A percentile compares a stretch with the other conserved stretches of the same genome.
Conservation (phyloP, 2,888 invertebrate species). For the Psylliodes chrysocephalus region DNA sequence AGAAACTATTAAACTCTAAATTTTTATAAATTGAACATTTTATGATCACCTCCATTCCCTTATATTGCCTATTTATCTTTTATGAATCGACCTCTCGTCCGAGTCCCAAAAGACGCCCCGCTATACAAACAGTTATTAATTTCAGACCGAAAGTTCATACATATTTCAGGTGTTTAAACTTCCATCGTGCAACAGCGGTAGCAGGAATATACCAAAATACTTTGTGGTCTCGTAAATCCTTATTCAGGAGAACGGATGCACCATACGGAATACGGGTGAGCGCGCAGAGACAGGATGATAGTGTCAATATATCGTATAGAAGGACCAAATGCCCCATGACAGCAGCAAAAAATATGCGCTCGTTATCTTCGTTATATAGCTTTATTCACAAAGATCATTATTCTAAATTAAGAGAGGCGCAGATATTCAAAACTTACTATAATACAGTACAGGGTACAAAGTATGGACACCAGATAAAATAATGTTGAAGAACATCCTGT, state of each 20-base stretch:
- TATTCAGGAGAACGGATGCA: slow-evolving; percentile 13
- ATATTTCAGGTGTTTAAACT: slow-evolving; percentile 5
- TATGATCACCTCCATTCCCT: no score
- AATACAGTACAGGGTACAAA: no score
- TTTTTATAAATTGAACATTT: no score
- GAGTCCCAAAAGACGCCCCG: background rate
- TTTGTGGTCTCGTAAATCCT: slow-evolving; percentile 11
- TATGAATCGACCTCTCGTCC: background rate
- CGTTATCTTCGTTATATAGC: no score
- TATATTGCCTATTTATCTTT: background rate
- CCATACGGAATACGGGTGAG: background rate
- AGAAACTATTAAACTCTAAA: no score
- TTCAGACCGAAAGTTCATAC: slow-evolving; percentile 2
- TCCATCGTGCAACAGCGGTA: background rate
- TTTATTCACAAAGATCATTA: no score
- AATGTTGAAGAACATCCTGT: no score
- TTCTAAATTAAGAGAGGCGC: no score
- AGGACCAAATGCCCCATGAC: background rate
- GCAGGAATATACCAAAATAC: background rate
- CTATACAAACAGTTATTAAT: slow-evolving; percentile 5
- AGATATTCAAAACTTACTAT: no score
- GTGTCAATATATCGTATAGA: background rate
- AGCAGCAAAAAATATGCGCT: background rate
- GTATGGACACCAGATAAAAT: no score
- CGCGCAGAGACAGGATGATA: background rate